These are phyloP conservation scores for Philypnodon macrostomus DNA, from an alignment of 2,797 vertebrate species.

Conservation along the genomic window DNA sequence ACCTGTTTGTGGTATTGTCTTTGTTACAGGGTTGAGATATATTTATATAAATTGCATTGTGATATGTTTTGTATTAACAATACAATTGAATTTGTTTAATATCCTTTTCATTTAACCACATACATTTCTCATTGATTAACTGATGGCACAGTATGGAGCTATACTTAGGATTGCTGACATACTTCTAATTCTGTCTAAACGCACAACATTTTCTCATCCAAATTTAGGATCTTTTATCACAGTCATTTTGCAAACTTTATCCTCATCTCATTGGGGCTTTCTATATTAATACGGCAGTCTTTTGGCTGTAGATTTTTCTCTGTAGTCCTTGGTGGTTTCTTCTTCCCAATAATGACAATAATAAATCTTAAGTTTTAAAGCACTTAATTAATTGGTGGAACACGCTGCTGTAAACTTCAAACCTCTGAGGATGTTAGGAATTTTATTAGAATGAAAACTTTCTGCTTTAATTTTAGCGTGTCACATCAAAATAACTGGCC, in stretches of 20 bases:
- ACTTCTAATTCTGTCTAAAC: background rate
- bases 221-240: background rate
- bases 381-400: slow-evolving; percentile 30
- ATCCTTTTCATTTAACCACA: too few species aligned
- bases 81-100: too few species aligned
- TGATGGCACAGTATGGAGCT: too few species aligned
- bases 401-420: slow-evolving; percentile 14
- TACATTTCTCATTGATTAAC: too few species aligned
- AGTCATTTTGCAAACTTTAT: background rate
- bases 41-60: too few species aligned
- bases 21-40: too few species aligned
- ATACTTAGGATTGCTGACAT: background rate
- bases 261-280: background rate
- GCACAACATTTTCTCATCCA: background rate
- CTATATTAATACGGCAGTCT: slow-evolving; percentile 5
- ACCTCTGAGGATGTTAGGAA: slow-evolving; percentile 6
- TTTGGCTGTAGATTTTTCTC: slow-evolving; percentile 7
- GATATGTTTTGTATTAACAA: background rate
- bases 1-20: too few species aligned
- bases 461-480: background rate
- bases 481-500: slow-evolving; percentile 5
- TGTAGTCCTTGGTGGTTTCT: slow-evolving; percentile 6
- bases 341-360: slow-evolving; percentile 14
- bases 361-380: slow-evolving; percentile 15
- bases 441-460: slow-evolving; percentile 9